These are phyloP conservation scores for honey bee (Apis mellifera) DNA, from an alignment of 1,140 invertebrate genomes.

Conservation along the genomic window Amel_HAv3.1 CM009936.2:14472001-14472500, in stretches of 20 bases:
- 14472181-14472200: too few species aligned
- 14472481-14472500: too few species aligned
- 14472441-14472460: not conserved
- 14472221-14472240: not conserved
- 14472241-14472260: not conserved
- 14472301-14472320: not conserved
- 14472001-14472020: slow-evolving; percentile 70
- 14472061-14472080: slow-evolving; percentile 71
- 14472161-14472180: too few species aligned
- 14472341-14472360: not conserved
- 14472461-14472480: not conserved
- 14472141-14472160: too few species aligned
- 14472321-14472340: not conserved
- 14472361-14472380: too few species aligned
- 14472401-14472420: not conserved
- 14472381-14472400: not conserved
- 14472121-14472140: too few species aligned
- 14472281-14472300: not conserved
- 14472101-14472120: too few species aligned
- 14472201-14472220: not conserved
- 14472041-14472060: slow-evolving; percentile 76
- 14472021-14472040: slow-evolving; percentile 73
- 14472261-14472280: not conserved
- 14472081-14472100: not conserved
- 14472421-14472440: not conserved